Base-by-base conservation (phyloP, 1,140 invertebrate genomes). In the Drosophila pectinifera region DNA sequence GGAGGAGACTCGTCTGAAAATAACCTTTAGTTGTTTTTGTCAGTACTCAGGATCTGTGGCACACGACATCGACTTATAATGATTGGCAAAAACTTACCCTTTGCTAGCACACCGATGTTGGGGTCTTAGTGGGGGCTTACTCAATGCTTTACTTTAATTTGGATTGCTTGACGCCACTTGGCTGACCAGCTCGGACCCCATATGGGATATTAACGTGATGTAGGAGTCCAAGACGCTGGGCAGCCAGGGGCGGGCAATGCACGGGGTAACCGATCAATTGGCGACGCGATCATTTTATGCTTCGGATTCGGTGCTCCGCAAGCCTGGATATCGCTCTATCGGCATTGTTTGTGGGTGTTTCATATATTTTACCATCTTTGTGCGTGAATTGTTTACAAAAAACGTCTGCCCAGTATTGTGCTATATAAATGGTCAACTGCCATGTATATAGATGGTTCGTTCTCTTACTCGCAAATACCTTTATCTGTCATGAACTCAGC, bases 331-430 rank as follows among this genome's bases (percentile, higher is more conserved):
- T 70, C 46, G 22, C 36, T 65, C 70, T 61, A 43, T 65, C 39
- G 80, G 64, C 73, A 76, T 84, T 72, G 76, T 86, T 80, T 78
- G 79, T 73, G 90, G 89, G 76, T 75, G 78, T 76, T 77, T 36
- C 18, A 34, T 26, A 46, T 53, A 79, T 92, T 92, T 92, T 92
- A 91, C 84, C 88, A 91, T 53, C 79, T 92, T 92, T 92, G 91
- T 92, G 91, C 91, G 91, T 92, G 91, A 92, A 92, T 91, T 92
- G 91, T 92, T 92, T 92, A 92, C 91, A 92, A 92, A 92, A 92
- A 92, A 92, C 91, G 91, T 92, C 91, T 92, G 91, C 91, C 91
- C 91, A 92, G 83, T 91, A 90, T 88, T 86, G 48, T 26, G 57
- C 54, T 73, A 84, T 89, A 76, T 79, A 85, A 74, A 86, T 83